Conservation (phyloP, 2,797 vertebrate species). For the Odontamblyopus rebecca region DNA sequence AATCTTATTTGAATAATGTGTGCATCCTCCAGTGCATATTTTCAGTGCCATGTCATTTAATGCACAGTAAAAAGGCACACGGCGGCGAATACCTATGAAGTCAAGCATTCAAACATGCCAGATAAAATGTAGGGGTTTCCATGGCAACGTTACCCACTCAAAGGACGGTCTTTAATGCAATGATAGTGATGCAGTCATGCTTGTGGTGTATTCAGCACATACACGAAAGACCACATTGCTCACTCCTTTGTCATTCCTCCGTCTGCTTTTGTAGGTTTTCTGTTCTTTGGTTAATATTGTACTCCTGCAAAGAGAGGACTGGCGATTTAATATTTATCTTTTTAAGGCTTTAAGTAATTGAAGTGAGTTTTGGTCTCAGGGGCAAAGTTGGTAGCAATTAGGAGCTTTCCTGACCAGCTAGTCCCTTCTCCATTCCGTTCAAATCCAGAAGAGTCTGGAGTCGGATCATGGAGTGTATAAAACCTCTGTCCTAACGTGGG, state of each 20-base stretch:
- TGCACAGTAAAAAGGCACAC: slow-evolving; percentile 3
- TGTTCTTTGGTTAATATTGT: slow-evolving; percentile 14
- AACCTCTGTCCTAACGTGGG: too few relatives aligned
- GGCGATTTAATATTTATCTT: background rate
- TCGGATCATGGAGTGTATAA: too few relatives aligned
- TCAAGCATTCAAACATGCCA: slow-evolving; percentile 20
- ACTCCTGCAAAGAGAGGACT: slow-evolving; percentile 27
- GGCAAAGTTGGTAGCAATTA: too few relatives aligned
- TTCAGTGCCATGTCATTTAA: slow-evolving; percentile 15
- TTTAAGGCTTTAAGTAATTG: slow-evolving; percentile 1
- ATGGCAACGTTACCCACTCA: slow-evolving; percentile 39
- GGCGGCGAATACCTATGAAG: slow-evolving; percentile 30
- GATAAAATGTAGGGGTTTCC: slow-evolving; percentile 34
- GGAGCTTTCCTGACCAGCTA: too few relatives aligned
- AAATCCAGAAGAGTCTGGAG: too few relatives aligned
- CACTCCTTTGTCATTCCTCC: slow-evolving; percentile 19
- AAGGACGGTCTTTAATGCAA: slow-evolving; percentile 22
- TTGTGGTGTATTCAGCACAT: slow-evolving; percentile 26
- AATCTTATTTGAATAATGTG: slow-evolving; percentile 12
- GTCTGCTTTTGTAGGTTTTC: slow-evolving; percentile 21
- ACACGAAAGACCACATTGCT: slow-evolving; percentile 28
- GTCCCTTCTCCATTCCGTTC: too few relatives aligned
- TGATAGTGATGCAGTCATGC: slow-evolving; percentile 24
- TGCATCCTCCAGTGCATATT: slow-evolving; percentile 7
- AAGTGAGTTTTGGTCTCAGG: background rate